Percentiles rank a stretch among this genome's conserved stretches.
Conservation (phyloP, 2,113 vertebrate species). For the Leucopternis melanops region DNA sequence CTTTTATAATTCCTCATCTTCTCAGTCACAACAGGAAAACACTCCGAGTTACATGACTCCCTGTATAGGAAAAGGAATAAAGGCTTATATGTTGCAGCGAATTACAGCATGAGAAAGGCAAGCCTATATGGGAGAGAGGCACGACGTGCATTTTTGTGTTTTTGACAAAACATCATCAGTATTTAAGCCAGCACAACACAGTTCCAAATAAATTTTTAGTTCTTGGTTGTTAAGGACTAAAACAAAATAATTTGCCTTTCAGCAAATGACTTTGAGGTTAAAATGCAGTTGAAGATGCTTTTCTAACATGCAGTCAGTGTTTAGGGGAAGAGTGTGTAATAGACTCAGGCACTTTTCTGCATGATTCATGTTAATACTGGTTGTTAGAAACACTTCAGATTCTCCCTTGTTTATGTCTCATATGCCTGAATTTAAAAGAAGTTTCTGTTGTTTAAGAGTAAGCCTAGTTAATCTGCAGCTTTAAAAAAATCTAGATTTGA, state of each 20-base stretch:
- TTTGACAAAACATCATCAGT: slow-evolving; percentile 9
- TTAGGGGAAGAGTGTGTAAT: background rate
- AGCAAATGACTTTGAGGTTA: slow-evolving; percentile 8
- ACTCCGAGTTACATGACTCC: slow-evolving; percentile 61
- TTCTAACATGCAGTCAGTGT: background rate
- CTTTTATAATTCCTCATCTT: slow-evolving; percentile 78
- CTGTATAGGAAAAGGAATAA: slow-evolving; percentile 62
- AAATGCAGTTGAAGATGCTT: slow-evolving; percentile 41
- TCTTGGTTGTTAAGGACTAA: slow-evolving; percentile 17
- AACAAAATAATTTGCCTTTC: slow-evolving; percentile 37
- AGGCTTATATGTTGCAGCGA: slow-evolving; percentile 60
- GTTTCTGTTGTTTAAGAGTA: background rate
- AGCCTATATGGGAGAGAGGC: background rate
- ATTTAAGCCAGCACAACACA: slow-evolving; percentile 33
- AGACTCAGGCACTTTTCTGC: slow-evolving; percentile 4
- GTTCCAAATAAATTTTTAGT: slow-evolving; percentile 36
- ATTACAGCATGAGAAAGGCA: slow-evolving; percentile 41
- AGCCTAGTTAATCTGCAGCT: background rate
- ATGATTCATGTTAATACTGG: background rate
- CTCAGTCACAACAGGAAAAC: slow-evolving; percentile 76
- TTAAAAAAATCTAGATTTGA: slow-evolving; percentile 14
- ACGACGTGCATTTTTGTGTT: background rate
- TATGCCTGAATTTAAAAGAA: background rate
- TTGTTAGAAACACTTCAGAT: background rate
- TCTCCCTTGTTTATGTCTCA: background rate